A percentile compares a stretch with the other conserved stretches of the same genome.
Evolutionary conservation across 2,113 vertebrate genomes (phyloP).

Genomic region (Lanius ludovicianus): DNA sequence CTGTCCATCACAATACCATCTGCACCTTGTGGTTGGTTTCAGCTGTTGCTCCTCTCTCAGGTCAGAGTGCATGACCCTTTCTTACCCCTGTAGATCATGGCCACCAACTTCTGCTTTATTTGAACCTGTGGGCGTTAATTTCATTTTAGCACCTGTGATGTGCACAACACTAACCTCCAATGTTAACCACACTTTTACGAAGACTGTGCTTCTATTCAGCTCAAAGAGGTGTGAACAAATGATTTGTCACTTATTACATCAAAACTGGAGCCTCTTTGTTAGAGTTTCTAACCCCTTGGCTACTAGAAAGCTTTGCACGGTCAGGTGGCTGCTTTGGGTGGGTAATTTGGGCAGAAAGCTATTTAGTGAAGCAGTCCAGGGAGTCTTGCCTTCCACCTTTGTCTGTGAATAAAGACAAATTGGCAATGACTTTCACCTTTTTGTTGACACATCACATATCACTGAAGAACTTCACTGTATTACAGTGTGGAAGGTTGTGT

Average conservation of each 20-base stretch:
- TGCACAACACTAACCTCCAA: background rate
- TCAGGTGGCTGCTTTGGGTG: accelerated
- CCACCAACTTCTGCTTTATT: background rate
- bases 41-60: background rate
- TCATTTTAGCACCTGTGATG: background rate
- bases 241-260: background rate
- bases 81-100: background rate
- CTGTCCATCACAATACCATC: background rate
- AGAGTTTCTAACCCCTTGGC: background rate
- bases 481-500: accelerated
- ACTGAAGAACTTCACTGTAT: background rate
- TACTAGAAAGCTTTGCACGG: background rate
- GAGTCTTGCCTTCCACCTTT: background rate
- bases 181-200: background rate
- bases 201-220: background rate
- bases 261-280: background rate
- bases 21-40: background rate
- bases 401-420: background rate
- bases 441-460: accelerated
- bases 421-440: background rate
- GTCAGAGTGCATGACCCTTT: background rate
- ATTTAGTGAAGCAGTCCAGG: background rate
- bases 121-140: accelerated
- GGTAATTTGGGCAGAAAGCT: background rate
- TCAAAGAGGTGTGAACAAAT: background rate